These are phyloP conservation scores for Dryobota labecula DNA, from an alignment of 2,888 invertebrate genomes.

Conservation along the genomic window DNA sequence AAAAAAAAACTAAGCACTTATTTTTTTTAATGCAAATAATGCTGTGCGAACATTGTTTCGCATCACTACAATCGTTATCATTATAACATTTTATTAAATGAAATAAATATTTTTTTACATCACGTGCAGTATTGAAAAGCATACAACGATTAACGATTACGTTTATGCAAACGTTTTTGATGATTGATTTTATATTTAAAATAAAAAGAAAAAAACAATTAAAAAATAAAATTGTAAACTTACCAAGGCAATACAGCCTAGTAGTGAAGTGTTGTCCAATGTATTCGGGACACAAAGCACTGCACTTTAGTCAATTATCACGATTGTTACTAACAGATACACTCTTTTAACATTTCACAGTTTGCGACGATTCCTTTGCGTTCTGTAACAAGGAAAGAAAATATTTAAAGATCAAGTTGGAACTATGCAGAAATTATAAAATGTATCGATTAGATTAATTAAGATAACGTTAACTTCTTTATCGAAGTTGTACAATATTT, in stretches of 20 bases:
- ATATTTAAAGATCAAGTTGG: background rate
- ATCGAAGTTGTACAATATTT: background rate
- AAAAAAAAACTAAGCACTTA: background rate
- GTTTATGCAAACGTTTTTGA: background rate
- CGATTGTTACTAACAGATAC: constrained; percentile 58
- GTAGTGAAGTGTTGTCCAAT: constrained; percentile 73
- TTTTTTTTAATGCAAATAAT: constrained; percentile 12
- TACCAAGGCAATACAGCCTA: constrained; percentile 80
- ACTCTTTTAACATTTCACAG: constrained; percentile 68
- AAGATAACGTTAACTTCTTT: background rate
- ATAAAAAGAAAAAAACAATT: background rate
- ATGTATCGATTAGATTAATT: background rate
- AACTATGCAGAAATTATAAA: background rate
- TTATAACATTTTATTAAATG: constrained; percentile 2
- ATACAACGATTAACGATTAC: background rate
- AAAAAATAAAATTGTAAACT: constrained; percentile 61
- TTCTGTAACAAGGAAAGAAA: constrained; percentile 73
- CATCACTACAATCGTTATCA: constrained; percentile 27
- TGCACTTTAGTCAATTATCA: constrained; percentile 72
- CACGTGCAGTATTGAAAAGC: constrained; percentile 11
- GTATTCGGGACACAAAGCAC: constrained; percentile 73
- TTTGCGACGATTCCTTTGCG: constrained; percentile 71
- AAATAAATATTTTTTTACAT: constrained; percentile 18
- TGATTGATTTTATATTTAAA: background rate
- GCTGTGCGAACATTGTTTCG: background rate